Conservation (phyloP, 2,113 vertebrate species). For the Bathybates hornii region DNA sequence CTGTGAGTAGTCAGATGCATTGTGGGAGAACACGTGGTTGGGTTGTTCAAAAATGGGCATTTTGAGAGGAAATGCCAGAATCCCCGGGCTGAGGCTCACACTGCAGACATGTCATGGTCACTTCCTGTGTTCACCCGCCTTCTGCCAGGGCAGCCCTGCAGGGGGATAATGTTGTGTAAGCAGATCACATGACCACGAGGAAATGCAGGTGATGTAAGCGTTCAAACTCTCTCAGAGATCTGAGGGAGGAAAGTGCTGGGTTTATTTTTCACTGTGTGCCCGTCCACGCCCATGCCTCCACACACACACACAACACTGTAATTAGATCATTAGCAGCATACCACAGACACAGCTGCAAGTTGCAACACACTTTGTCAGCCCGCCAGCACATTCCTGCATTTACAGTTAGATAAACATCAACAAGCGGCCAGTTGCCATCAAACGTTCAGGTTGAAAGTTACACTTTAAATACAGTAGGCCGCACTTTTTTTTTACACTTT, state of each 20-base stretch:
- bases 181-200: background rate
- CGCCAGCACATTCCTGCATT: background rate
- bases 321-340: background rate
- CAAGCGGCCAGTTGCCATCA: background rate
- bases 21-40: background rate
- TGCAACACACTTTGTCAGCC: background rate
- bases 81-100: background rate
- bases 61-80: background rate
- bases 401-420: background rate
- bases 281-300: background rate
- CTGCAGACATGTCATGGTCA: background rate
- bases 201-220: background rate
- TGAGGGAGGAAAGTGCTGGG: background rate
- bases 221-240: background rate
- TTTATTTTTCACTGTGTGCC: background rate
- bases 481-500: background rate
- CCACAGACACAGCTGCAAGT: background rate
- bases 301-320: background rate
- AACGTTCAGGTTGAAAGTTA: background rate
- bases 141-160: background rate
- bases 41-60: background rate
- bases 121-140: background rate
- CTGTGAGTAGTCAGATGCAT: background rate
- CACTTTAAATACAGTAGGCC: accelerated
- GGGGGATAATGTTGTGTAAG: conserved; percentile 1